Conservation (phyloP, 30 jellyfish, hydroid and myxozoan species). For the Kudoa iwatai region DNA sequence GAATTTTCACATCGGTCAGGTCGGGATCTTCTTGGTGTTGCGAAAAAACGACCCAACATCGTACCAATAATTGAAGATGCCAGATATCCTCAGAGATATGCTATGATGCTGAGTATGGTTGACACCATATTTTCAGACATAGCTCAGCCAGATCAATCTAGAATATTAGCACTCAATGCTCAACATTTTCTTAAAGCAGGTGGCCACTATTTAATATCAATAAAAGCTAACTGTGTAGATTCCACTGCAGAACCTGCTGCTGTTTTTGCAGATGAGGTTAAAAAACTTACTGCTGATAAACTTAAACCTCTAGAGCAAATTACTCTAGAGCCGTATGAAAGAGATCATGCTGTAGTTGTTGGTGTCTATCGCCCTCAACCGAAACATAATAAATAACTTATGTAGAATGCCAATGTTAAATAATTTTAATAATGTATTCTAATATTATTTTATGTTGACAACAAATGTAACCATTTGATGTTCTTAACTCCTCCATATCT, state of each 20-base stretch:
- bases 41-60: constrained; percentile 66
- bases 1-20: constrained; percentile 97
- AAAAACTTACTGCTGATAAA: constrained; percentile 53
- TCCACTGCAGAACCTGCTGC: constrained; percentile 99
- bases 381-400: no score
- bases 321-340: constrained; percentile 89
- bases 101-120: constrained; percentile 88
- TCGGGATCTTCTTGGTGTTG: constrained; percentile 67
- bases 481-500: no score
- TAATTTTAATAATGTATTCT: no score
- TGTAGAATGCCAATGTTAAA: no score
- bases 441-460: no score
- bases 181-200: constrained; percentile 47
- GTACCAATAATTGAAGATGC: constrained; percentile 95
- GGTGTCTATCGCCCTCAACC: constrained; percentile 96
- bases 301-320: constrained; percentile 90
- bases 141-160: constrained; percentile 99
- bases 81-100: constrained; percentile 75
- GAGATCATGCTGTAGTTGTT: constrained; percentile 99
- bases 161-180: constrained; percentile 87
- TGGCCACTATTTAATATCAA: constrained; percentile 83
- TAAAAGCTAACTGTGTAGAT: constrained; percentile 93
- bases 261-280: constrained; percentile 90
- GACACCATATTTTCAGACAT: constrained; percentile 95
- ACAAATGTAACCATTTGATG: no score